Base-by-base conservation (phyloP, 2,113 vertebrate species). In the Oostethus manadensis region DNA sequence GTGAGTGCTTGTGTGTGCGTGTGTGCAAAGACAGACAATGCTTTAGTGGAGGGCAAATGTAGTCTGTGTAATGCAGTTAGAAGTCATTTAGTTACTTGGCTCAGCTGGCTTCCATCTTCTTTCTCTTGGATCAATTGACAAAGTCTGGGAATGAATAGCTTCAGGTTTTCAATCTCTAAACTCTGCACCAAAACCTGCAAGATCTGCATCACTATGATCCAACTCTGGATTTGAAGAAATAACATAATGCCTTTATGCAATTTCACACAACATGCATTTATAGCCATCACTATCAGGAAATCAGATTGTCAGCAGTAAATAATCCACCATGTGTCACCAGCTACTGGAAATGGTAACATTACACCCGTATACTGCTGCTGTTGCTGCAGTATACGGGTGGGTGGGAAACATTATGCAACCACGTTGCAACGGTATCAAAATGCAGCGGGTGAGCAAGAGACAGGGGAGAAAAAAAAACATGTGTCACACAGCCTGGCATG, bases 51-150 rank as follows among this genome's bases (percentile, higher is more conserved):
- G 60, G 58, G 45, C 64, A 74, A 47, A 84, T 80, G 61, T 72
- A 75, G 64, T 60, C 59, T 48, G 48, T 51, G 59, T 74, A 35
- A 62, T 65, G 58, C 60, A 48, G 73, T 76, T 77, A 77, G 65
- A 60, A 45, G 48, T 74, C 60, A 84, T 78, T 78, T 77, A 67
- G 72, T 79, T 62, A 85, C 67, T 56, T 46, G 53, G 81, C 81
- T 85, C 72, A 76, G 68, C 15, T 64, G 65, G 66, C 73, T 87
- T 71, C 76, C 62, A 76, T 75, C 79, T 79, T 60, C 69, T 74
- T 48, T 33, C 44, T 79, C 78, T 80, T 66, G 73, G 80, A 86
- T 89, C 81, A 58, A 51, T 88, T 87, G 84, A 84, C 73, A 35
- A 0, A 53, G 51, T 40, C 14, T 13, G 38, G 13, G 38, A 42